Percentiles rank a stretch among this genome's conserved stretches.
Evolutionary conservation across 2,888 invertebrate species (phyloP).

Genomic region (Zygaena filipendulae): DNA sequence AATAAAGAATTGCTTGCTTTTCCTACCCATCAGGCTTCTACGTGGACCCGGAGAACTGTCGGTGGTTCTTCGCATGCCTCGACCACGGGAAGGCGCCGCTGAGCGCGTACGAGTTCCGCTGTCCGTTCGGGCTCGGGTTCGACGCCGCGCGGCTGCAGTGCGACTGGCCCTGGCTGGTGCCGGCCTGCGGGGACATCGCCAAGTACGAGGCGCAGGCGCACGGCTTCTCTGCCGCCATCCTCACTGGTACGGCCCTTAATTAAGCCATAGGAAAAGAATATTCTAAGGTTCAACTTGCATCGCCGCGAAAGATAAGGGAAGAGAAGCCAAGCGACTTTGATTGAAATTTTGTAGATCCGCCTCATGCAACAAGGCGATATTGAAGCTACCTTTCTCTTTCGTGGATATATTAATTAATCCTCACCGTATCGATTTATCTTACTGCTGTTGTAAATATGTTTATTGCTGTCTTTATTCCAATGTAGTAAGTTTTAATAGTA

Average conservation of each 20-base stretch:
- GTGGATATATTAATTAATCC: too few species aligned
- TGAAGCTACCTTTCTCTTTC: too few species aligned
- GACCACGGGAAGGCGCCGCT: constrained; percentile 73
- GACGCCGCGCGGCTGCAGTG: constrained; percentile 76
- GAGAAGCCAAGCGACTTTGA: too few species aligned
- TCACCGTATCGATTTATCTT: too few species aligned
- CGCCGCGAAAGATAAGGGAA: too few species aligned
- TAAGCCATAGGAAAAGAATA: not conserved
- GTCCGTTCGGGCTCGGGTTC: constrained; percentile 83
- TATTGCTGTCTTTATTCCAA: too few species aligned
- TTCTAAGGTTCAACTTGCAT: not conserved
- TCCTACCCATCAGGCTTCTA: constrained; percentile 84
- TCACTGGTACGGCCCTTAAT: constrained; percentile 37
- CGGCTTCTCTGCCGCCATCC: constrained; percentile 48
- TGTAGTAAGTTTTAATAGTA: too few species aligned
- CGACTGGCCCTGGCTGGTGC: constrained; percentile 85
- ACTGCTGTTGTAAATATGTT: too few species aligned
- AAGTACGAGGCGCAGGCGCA: constrained; percentile 62
- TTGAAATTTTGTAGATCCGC: too few species aligned
- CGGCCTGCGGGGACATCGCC: constrained; percentile 67
- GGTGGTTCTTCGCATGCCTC: constrained; percentile 86
- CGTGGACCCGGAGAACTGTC: constrained; percentile 83
- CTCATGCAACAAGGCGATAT: too few species aligned
- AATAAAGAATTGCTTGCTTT: too few species aligned
- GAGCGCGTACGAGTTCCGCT: constrained; percentile 83